Evolutionary conservation across 2,888 invertebrate genomes (phyloP).

Genomic region (Atherix ibis): DNA sequence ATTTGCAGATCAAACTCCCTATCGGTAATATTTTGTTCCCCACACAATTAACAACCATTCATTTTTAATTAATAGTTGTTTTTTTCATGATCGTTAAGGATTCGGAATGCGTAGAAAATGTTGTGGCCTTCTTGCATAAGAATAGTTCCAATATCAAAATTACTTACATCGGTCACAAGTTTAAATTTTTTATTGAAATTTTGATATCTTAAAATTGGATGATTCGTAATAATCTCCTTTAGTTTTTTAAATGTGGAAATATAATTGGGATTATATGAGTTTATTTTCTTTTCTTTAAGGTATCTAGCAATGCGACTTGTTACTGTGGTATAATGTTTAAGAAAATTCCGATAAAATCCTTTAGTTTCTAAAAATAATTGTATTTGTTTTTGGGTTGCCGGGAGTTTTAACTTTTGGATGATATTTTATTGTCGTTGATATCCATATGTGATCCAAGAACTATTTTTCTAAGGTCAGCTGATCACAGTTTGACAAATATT

Average conservation of each 20-base stretch:
- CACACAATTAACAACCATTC: conserved; percentile 10
- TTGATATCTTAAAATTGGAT: conserved; percentile 10
- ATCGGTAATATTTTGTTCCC: conserved; percentile 11
- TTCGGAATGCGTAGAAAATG: conserved; percentile 10
- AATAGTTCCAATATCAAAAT: conserved; percentile 12
- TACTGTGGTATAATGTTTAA: conserved; percentile 1
- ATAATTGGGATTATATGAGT: background rate
- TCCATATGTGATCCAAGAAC: conserved; percentile 1
- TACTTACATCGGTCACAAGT: conserved; percentile 10
- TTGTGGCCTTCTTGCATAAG: conserved; percentile 10
- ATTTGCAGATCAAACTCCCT: conserved; percentile 9
- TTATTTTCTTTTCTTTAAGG: background rate
- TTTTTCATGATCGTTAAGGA: conserved; percentile 11
- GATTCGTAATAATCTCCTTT: conserved; percentile 2
- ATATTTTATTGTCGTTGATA: conserved; percentile 1
- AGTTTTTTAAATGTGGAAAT: conserved; percentile 1
- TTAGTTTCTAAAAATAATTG: background rate
- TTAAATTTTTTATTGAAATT: conserved; percentile 11
- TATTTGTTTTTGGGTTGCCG: background rate
- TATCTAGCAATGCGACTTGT: background rate
- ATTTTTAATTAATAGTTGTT: conserved; percentile 11
- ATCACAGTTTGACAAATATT: background rate
- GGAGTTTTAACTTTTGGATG: conserved; percentile 1
- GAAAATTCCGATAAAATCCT: conserved; percentile 1
- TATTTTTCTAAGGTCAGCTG: background rate